These are phyloP conservation scores for Zaprionus nigranus DNA, from an alignment of 1,140 invertebrate genomes.

Conservation along the genomic window DNA sequence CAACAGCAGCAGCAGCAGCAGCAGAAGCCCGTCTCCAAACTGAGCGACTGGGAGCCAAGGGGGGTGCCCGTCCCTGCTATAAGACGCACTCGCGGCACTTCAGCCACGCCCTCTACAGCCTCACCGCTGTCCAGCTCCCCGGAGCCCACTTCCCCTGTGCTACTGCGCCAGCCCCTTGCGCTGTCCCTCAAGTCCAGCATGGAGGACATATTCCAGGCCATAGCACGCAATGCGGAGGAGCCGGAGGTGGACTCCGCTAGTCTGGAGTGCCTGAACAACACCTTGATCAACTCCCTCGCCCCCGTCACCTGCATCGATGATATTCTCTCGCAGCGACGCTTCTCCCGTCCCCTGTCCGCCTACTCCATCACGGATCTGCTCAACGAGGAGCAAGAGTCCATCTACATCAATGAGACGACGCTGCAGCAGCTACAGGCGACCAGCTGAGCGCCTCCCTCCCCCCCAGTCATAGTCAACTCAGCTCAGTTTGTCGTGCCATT, in stretches of 20 bases:
- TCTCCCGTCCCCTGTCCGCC: slow-evolving; percentile 73
- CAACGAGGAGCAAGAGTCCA: slow-evolving; percentile 70
- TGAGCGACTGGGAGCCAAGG: slow-evolving; percentile 66
- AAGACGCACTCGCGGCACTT: slow-evolving; percentile 57
- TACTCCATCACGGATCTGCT: slow-evolving; percentile 82
- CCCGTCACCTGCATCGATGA: slow-evolving; percentile 79
- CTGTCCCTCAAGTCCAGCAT: slow-evolving; percentile 77
- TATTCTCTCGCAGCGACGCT: slow-evolving; percentile 72
- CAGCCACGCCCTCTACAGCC: slow-evolving; percentile 75
- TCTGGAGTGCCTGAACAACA: slow-evolving; percentile 15
- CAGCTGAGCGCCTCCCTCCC: slow-evolving; percentile 43
- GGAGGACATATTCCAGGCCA: slow-evolving; percentile 79
- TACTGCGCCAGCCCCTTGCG: slow-evolving; percentile 53
- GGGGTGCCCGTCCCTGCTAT: slow-evolving; percentile 39
- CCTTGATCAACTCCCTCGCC: slow-evolving; percentile 39
- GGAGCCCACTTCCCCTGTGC: slow-evolving; percentile 55
- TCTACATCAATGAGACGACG: slow-evolving; percentile 65
- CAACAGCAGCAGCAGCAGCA: slow-evolving; percentile 9
- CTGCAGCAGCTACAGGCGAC: slow-evolving; percentile 24
- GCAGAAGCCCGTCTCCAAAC: slow-evolving; percentile 13
- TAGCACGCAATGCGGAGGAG: slow-evolving; percentile 73
- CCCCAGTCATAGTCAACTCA: slow-evolving; percentile 24
- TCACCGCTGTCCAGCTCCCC: slow-evolving; percentile 72
- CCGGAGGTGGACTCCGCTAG: slow-evolving; percentile 42
- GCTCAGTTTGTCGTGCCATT: slow-evolving; percentile 41